These are phyloP conservation scores for Agrochola lota DNA, from an alignment of 2,888 invertebrate species.

Conservation along the genomic window DNA sequence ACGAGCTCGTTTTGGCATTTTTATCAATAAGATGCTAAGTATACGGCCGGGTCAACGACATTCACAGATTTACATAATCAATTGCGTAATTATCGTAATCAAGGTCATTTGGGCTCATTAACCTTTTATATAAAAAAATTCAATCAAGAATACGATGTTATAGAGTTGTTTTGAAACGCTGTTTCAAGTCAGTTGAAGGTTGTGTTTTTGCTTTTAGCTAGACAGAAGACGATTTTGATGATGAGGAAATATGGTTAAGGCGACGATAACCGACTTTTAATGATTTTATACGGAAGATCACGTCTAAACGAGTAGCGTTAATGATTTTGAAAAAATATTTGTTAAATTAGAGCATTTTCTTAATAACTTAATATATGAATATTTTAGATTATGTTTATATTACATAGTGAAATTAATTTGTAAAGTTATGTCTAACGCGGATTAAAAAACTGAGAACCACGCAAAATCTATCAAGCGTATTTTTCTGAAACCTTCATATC, in stretches of 20 bases:
- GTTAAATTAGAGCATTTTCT: too few species aligned
- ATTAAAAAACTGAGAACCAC: too few species aligned
- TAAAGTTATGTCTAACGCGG: too few species aligned
- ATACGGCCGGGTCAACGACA: constrained; percentile 25
- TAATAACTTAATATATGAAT: too few species aligned
- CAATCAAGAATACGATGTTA: not conserved
- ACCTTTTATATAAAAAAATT: constrained; percentile 36
- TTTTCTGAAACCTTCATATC: too few species aligned
- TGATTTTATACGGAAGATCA: too few species aligned
- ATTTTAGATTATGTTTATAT: too few species aligned
- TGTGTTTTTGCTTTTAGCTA: not conserved
- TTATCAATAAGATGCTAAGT: constrained; percentile 27
- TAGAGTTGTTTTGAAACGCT: not conserved
- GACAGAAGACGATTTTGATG: not conserved
- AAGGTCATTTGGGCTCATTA: constrained; percentile 46
- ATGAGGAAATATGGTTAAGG: not conserved
- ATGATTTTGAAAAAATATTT: too few species aligned
- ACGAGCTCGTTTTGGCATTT: constrained; percentile 2
- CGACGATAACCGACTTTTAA: too few species aligned
- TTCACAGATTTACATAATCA: constrained; percentile 35
- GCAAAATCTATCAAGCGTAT: too few species aligned
- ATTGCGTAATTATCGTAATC: constrained; percentile 43
- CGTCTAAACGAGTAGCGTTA: too few species aligned
- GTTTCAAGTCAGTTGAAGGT: not conserved
- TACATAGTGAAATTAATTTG: too few species aligned